phyloP scores from a whole-genome alignment of 2,888 invertebrate genomes.

The Scaptomyza parva region DNA sequence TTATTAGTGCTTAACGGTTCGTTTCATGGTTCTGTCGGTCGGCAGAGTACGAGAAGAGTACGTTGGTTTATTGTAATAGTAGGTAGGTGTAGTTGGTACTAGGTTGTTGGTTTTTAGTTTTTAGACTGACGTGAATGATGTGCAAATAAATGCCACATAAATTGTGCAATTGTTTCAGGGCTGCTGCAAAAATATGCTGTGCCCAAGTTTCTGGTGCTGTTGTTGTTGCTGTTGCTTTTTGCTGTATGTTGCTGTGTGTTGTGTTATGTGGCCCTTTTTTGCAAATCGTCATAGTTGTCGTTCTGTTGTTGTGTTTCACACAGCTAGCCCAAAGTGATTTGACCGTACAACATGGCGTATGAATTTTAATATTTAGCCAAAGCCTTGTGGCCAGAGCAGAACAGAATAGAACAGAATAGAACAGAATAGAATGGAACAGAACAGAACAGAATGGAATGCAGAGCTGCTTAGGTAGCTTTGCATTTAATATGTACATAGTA shows the following conservation, averaged over 20 bases:
- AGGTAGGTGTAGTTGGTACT: constrained; percentile 6
- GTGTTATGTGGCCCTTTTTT: constrained; percentile 59
- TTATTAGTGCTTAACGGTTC: constrained; percentile 54
- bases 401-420: neutral
- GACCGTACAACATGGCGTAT: constrained; percentile 77
- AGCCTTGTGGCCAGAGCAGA: constrained; percentile 38
- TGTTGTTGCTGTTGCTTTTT: too few relatives aligned
- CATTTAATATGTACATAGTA: constrained; percentile 35
- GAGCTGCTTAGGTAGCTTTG: constrained; percentile 57
- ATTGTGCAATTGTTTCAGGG: constrained; percentile 75
- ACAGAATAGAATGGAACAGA: neutral
- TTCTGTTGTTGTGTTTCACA: constrained; percentile 13
- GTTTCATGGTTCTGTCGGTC: constrained; percentile 52
- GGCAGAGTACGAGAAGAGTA: constrained; percentile 29
- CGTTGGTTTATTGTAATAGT: constrained; percentile 28
- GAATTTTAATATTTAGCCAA: constrained; percentile 79
- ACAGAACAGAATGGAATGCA: neutral
- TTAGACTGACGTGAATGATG: constrained; percentile 47
- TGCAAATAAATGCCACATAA: constrained; percentile 77
- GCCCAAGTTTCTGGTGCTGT: too few relatives aligned
- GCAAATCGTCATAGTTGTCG: constrained; percentile 65
- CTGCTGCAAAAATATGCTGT: constrained; percentile 65
- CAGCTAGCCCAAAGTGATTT: constrained; percentile 62
- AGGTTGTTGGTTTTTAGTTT: constrained; percentile 28
- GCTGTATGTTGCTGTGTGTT: constrained; percentile 37